These are phyloP conservation scores for Hemistola chrysoprasaria DNA, from an alignment of 2,888 invertebrate species.

Conservation along the genomic window DNA sequence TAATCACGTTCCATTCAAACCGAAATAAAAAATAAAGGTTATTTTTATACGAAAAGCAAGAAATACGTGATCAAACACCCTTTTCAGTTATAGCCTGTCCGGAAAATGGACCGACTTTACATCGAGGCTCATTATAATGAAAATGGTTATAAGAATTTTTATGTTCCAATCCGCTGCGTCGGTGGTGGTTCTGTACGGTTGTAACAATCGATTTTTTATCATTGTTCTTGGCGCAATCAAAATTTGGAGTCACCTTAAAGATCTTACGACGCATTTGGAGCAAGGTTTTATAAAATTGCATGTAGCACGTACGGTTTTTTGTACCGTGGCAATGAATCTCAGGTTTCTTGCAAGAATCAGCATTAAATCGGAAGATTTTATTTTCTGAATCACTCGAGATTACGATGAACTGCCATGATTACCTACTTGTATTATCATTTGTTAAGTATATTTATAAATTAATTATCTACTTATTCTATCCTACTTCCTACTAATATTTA, in stretches of 20 bases:
- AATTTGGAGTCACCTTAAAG: conserved; percentile 51
- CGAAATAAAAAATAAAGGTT: conserved; percentile 26
- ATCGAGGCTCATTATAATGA: too few relatives aligned
- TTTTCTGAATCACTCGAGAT: too few relatives aligned
- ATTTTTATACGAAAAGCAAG: conserved; percentile 28
- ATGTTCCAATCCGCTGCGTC: conserved; percentile 2
- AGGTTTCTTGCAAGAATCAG: conserved; percentile 13
- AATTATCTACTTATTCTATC: too few relatives aligned
- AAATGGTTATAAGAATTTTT: neutral
- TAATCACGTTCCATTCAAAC: conserved; percentile 23
- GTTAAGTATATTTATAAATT: too few relatives aligned
- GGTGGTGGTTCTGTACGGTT: conserved; percentile 4
- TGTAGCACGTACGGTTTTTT: conserved; percentile 27
- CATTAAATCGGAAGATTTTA: conserved; percentile 5
- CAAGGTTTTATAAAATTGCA: conserved; percentile 29
- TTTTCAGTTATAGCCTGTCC: conserved; percentile 21
- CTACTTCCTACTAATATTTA: too few relatives aligned
- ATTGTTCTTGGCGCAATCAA: conserved; percentile 43
- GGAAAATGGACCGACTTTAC: conserved; percentile 5
- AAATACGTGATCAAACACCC: conserved; percentile 30
- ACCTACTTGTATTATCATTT: too few relatives aligned
- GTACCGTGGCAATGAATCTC: conserved; percentile 12
- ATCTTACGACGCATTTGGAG: conserved; percentile 34
- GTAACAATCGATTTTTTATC: conserved; percentile 34
- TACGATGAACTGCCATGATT: too few relatives aligned